Evolutionary conservation across 1,140 invertebrate genomes (phyloP).

Genomic region (Drosophila obscura): DNA sequence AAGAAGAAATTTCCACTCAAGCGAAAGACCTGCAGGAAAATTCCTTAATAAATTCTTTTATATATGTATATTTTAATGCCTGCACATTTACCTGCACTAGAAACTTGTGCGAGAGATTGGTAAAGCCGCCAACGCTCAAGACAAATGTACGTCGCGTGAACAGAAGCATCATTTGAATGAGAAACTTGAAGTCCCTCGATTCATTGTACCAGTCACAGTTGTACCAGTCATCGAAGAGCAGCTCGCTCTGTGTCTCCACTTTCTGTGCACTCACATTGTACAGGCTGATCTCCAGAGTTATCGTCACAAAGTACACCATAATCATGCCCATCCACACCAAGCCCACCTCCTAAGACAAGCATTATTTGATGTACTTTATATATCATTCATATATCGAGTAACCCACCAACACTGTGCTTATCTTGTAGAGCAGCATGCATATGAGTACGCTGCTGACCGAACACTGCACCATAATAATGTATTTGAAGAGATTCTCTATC

Average conservation of each 20-base stretch:
- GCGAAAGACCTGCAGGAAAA: conserved; percentile 56
- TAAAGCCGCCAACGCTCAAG: conserved; percentile 69
- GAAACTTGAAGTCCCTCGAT: conserved; percentile 58
- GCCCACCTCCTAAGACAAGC: conserved; percentile 46
- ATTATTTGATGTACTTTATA: neutral
- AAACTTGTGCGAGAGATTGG: conserved; percentile 66
- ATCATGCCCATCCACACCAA: conserved; percentile 69
- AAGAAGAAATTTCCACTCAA: conserved; percentile 75
- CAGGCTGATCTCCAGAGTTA: conserved; percentile 62
- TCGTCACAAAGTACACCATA: conserved; percentile 67
- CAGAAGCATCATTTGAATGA: conserved; percentile 68
- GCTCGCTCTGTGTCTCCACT: conserved; percentile 68
- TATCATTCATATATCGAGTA: neutral
- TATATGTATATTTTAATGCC: neutral
- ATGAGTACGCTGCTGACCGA: conserved; percentile 65
- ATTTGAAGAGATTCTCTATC: conserved; percentile 65
- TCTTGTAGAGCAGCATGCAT: conserved; percentile 73
- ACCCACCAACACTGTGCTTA: conserved; percentile 62
- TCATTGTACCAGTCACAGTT: conserved; percentile 73
- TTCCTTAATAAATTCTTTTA: neutral
- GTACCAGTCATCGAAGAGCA: conserved; percentile 63
- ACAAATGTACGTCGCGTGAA: conserved; percentile 52
- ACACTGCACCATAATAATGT: conserved; percentile 68
- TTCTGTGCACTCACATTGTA: conserved; percentile 67
- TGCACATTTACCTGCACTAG: conserved; percentile 53